Conservation (phyloP, 2,113 vertebrate species). For the Ophiodon elongatus region DNA sequence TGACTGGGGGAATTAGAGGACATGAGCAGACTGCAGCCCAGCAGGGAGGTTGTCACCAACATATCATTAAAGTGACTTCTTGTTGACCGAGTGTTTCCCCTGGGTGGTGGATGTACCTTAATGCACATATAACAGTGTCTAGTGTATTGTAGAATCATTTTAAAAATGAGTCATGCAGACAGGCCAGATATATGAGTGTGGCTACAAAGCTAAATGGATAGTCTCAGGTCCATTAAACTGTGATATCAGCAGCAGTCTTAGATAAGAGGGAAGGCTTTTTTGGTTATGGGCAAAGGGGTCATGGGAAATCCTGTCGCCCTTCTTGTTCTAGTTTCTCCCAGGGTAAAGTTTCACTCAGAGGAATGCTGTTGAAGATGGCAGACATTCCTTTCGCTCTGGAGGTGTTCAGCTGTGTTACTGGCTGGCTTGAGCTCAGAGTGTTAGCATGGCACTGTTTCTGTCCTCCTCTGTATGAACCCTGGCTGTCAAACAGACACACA, state of each 20-base stretch:
- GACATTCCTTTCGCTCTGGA: conserved; percentile 73
- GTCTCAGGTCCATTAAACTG: conserved; percentile 18
- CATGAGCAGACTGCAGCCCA: conserved; percentile 16
- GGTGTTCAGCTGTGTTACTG: conserved; percentile 54
- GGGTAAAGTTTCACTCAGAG: conserved; percentile 81
- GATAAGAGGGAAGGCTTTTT: conserved; percentile 45
- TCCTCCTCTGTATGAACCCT: conserved; percentile 17
- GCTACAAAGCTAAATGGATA: conserved; percentile 2
- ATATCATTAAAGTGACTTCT: conserved; percentile 18
- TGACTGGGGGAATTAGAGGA: conserved; percentile 24
- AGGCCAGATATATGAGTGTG: conserved; percentile 70
- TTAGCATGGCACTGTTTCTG: conserved; percentile 38
- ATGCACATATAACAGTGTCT: not conserved
- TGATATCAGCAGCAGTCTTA: conserved; percentile 48
- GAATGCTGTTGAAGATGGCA: conserved; percentile 76
- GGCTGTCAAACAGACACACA: conserved; percentile 28
- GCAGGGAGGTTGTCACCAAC: conserved; percentile 29
- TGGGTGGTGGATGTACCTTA: not conserved
- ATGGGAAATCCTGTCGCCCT: conserved; percentile 81
- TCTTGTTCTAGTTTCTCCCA: conserved; percentile 77
- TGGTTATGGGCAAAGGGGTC: conserved; percentile 70
- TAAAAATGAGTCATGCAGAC: conserved; percentile 2
- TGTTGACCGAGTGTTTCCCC: not conserved
- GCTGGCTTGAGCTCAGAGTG: conserved; percentile 34
- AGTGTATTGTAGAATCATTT: not conserved